Evolutionary conservation across 2,888 invertebrate species (phyloP).

Genomic region (Tachina fera): DNA sequence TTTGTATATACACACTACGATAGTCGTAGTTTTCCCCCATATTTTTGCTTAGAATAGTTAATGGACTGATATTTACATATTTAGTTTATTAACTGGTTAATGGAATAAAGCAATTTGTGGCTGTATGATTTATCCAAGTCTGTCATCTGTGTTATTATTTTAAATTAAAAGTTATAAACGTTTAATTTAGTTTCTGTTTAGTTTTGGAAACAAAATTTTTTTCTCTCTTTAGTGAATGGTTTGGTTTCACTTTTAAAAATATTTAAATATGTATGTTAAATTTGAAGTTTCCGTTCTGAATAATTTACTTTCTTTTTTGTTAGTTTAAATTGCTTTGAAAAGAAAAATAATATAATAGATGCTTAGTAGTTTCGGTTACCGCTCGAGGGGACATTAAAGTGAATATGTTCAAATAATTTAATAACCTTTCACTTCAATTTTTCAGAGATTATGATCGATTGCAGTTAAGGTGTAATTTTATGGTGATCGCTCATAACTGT

Average conservation of each 20-base stretch:
- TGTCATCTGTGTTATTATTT: slow-evolving; percentile 13
- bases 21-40: not conserved
- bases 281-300: slow-evolving; percentile 25
- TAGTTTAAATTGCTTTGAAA: slow-evolving; percentile 1
- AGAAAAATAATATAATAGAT: slow-evolving; percentile 5
- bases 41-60: slow-evolving; percentile 39
- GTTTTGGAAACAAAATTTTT: not conserved
- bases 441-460: slow-evolving; percentile 19
- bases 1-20: not conserved
- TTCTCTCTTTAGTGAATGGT: slow-evolving; percentile 1
- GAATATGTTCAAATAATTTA: slow-evolving; percentile 16
- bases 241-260: slow-evolving; percentile 52
- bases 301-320: slow-evolving; percentile 50
- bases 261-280: slow-evolving; percentile 2
- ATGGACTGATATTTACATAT: not conserved
- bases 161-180: slow-evolving; percentile 15
- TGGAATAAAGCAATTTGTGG: slow-evolving; percentile 33
- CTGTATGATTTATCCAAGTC: slow-evolving; percentile 19
- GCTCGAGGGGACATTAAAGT: not conserved
- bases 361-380: slow-evolving; percentile 9
- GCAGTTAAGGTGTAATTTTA: not conserved
- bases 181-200: slow-evolving; percentile 20
- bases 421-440: slow-evolving; percentile 51
- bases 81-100: slow-evolving; percentile 16
- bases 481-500: not conserved